phyloP scores from a whole-genome alignment of 2,888 invertebrate species.

The Ornithoptera alexandrae region DNA sequence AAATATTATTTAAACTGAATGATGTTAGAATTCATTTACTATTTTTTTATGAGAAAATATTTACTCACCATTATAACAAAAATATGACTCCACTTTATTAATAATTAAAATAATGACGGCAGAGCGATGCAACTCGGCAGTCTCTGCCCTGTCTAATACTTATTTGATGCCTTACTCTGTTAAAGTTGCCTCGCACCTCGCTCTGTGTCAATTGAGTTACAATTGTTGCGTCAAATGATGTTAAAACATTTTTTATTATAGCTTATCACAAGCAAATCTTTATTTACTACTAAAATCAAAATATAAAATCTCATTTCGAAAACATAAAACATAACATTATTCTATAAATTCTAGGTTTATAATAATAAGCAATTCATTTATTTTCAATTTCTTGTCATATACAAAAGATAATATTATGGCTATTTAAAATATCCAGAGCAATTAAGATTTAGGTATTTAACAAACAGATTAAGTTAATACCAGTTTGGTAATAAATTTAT shows the following conservation, averaged over 20 bases:
- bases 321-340: neutral
- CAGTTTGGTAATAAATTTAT: too few relatives aligned
- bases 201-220: conserved; percentile 51
- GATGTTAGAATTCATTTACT: neutral
- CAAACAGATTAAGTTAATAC: too few relatives aligned
- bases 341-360: neutral
- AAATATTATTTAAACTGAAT: neutral
- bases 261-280: conserved; percentile 17
- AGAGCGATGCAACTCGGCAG: conserved; percentile 21
- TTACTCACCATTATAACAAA: conserved; percentile 24
- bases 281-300: neutral
- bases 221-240: conserved; percentile 40
- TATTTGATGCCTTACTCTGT: conserved; percentile 39
- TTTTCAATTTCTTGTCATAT: too few relatives aligned
- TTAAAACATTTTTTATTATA: conserved; percentile 25
- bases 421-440: too few relatives aligned
- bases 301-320: neutral
- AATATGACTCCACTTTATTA: conserved; percentile 6
- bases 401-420: too few relatives aligned
- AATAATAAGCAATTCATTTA: too few relatives aligned
- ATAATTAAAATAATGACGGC: neutral
- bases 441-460: too few relatives aligned
- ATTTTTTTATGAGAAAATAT: neutral
- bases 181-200: conserved; percentile 41
- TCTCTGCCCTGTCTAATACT: conserved; percentile 22